These are phyloP conservation scores for Ectemnius lituratus DNA, from an alignment of 2,888 invertebrate genomes.

Conservation along the genomic window DNA sequence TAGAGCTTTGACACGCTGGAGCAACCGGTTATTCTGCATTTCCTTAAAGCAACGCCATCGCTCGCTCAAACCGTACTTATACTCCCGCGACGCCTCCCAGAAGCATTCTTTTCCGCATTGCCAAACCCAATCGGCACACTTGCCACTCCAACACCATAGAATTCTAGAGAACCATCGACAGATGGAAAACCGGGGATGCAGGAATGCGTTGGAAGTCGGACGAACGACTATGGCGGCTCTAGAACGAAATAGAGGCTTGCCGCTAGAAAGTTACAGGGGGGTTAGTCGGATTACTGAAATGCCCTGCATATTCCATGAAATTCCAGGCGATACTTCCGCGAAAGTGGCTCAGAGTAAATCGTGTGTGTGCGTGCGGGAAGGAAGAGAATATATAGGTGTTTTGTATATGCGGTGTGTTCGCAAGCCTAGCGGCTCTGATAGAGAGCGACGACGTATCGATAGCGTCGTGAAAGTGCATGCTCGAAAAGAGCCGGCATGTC, in stretches of 20 bases:
- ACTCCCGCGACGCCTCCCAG: not conserved
- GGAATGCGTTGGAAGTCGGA: not conserved
- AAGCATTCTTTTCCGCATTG: not conserved
- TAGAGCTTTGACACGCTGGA: conserved; percentile 61
- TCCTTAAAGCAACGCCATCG: conserved; percentile 67
- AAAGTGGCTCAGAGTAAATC: conserved; percentile 57
- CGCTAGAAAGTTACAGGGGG: conserved; percentile 69
- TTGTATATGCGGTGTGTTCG: not conserved
- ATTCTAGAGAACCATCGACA: too few species aligned
- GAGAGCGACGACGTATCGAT: conserved; percentile 44
- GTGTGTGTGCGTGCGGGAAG: too few species aligned
- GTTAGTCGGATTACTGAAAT: conserved; percentile 62
- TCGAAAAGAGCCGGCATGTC: conserved; percentile 40
- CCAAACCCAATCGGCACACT: too few species aligned
- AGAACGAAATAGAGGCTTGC: conserved; percentile 5
- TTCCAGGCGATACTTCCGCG: conserved; percentile 67
- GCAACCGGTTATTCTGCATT: conserved; percentile 76
- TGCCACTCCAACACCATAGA: too few species aligned
- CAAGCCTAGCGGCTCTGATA: conserved; percentile 40
- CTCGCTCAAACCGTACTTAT: conserved; percentile 49
- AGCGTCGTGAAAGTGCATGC: conserved; percentile 51
- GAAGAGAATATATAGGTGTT: too few species aligned
- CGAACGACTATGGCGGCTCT: too few species aligned
- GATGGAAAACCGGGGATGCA: not conserved
- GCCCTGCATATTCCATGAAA: conserved; percentile 62